phyloP scores from a whole-genome alignment of 2,797 vertebrate species.

The Paguma larvata region DNA sequence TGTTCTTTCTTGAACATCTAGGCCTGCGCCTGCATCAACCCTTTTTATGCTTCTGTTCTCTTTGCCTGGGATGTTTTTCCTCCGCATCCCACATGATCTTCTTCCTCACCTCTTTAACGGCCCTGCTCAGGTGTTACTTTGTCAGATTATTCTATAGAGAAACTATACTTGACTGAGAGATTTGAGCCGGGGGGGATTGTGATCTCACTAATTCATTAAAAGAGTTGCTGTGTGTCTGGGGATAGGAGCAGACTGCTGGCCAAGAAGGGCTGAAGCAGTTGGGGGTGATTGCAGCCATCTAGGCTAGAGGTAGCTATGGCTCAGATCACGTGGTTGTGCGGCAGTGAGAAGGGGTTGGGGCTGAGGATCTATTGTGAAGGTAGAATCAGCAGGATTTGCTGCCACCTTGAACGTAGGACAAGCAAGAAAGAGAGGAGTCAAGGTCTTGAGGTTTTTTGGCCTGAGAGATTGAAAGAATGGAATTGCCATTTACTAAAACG shows the following conservation, averaged over 20 bases:
- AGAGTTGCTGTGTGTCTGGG: not conserved
- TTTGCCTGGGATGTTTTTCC: not conserved
- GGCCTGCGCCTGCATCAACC: not conserved
- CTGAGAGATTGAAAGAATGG: not conserved
- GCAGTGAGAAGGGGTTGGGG: not conserved
- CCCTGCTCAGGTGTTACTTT: not conserved
- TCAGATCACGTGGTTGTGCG: not conserved
- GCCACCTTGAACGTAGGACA: not conserved
- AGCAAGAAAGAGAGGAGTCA: conserved; percentile 12
- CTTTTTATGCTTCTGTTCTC: not conserved
- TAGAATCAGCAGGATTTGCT: not conserved
- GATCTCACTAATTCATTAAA: not conserved
- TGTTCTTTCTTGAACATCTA: not conserved
- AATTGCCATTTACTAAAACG: not conserved
- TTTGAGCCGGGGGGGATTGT: not conserved
- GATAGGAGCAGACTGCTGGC: not conserved
- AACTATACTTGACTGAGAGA: not conserved
- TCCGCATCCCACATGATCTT: not conserved
- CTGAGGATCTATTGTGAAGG: not conserved
- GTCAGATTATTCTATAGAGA: not conserved
- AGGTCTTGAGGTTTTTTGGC: conserved; percentile 37
- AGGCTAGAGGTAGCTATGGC: not conserved
- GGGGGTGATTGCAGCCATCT: not conserved
- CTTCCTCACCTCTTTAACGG: not conserved
- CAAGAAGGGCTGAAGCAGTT: not conserved